Percentiles rank a stretch among this genome's conserved stretches.
phyloP scores from a whole-genome alignment of 2,113 vertebrate species.

The cat (Felis catus) region F.catus_Fca126_mat1.0 CM031418.1:66305001-66305500 shows the following conservation, averaged over 20 bases:
- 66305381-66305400: background rate
- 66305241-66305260: background rate
- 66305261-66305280: background rate
- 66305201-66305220: background rate
- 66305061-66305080: background rate
- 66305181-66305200: background rate
- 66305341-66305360: background rate
- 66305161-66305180: background rate
- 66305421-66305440: background rate
- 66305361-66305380: background rate
- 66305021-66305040: background rate
- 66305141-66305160: background rate
- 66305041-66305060: background rate
- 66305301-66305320: background rate
- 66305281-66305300: background rate
- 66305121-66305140: background rate
- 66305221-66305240: background rate
- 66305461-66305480: background rate
- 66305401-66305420: background rate
- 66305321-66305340: background rate
- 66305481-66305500: constrained; percentile 19
- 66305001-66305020: background rate
- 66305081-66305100: background rate
- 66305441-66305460: background rate
- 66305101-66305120: background rate